Base-by-base conservation (phyloP, 2,113 vertebrate species). In the Bothrops jararaca region DNA sequence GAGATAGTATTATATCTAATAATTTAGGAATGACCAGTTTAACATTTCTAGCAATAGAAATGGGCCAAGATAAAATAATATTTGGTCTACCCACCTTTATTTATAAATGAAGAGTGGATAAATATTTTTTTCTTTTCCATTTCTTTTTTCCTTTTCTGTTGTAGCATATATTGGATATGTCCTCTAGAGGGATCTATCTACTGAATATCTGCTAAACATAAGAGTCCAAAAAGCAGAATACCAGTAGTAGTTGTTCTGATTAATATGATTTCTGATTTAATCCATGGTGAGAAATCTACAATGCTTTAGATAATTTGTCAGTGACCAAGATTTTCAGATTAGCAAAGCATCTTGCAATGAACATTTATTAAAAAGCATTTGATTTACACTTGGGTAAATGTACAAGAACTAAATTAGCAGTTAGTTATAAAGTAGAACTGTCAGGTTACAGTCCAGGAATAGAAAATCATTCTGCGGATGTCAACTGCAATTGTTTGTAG, bases 151-250 rank as follows among this genome's bases (percentile, higher is more conserved):
- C 29, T 69, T 69, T 69, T n/a, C 60, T 57, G 48, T 53, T 93
- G 90, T 4, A 9, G 96, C 91, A 88, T 92, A 95, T 97, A 97
- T 96, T 87, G 93, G 86, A 91, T 95, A 94, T 29, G 94, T 95
- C 97, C 97, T 98, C 97, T 98, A 97, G 97, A 97, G 97, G 97
- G 97, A 97, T 98, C 97, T 96, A 97, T 95, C 96, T 98, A 97
- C 97, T 97, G 95, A 92, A 97, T 97, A 95, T 96, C 93, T 96
- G 26, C 80, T 57, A 18, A 20, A 26, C 50, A 64, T 57, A 90
- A 29, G 93, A 94, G 92, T 91, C 88, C 58, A 26, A 52, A 54
- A 88, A 54, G 29, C 48, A 60, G 18, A 80, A 23, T 56, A 58
- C 48, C 6, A 1, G 45, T 58, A 91, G 24, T 92, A 94, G 15